Conservation (phyloP, 1,140 invertebrate species). For the Drosophila albomicans region DNA sequence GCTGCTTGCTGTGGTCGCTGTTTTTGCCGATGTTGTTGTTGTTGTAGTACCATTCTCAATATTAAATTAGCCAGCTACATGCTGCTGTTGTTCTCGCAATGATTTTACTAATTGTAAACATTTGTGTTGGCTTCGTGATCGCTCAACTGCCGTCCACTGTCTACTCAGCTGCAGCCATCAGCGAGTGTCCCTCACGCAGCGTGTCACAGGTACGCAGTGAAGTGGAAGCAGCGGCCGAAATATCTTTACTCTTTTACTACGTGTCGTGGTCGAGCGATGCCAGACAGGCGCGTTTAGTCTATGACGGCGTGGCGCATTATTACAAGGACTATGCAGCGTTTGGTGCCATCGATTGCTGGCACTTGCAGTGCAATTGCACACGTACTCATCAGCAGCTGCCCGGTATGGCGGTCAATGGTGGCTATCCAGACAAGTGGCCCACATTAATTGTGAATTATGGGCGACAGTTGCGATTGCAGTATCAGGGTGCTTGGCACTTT, state of each 20-base stretch:
- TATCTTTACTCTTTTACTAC: constrained; percentile 77
- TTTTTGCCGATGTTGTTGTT: constrained; percentile 22
- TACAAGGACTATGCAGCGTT: constrained; percentile 69
- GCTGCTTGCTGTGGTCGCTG: constrained; percentile 35
- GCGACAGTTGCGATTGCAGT: constrained; percentile 57
- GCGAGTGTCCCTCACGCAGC: constrained; percentile 64
- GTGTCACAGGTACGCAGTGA: constrained; percentile 55
- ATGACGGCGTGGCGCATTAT: constrained; percentile 64
- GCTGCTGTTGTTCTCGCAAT: constrained; percentile 20
- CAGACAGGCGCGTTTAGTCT: constrained; percentile 55
- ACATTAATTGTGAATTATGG: constrained; percentile 70
- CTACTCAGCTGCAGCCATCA: constrained; percentile 24
- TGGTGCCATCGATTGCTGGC: constrained; percentile 75
- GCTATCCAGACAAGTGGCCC: constrained; percentile 77
- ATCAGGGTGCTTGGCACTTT: constrained; percentile 70
- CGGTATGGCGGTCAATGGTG: constrained; percentile 58
- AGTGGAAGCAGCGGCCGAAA: constrained; percentile 50
- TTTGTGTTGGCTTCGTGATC: constrained; percentile 14
- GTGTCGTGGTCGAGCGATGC: constrained; percentile 78
- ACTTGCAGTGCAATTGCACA: constrained; percentile 77
- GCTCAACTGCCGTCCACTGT: constrained; percentile 25
- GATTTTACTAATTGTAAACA: constrained; percentile 25
- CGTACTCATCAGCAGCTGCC: constrained; percentile 50
- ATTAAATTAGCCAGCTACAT: constrained; percentile 39
- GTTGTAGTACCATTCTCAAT: constrained; percentile 24